Base-by-base conservation (phyloP, 2,113 vertebrate genomes). In the Pluvianellus socialis region DNA sequence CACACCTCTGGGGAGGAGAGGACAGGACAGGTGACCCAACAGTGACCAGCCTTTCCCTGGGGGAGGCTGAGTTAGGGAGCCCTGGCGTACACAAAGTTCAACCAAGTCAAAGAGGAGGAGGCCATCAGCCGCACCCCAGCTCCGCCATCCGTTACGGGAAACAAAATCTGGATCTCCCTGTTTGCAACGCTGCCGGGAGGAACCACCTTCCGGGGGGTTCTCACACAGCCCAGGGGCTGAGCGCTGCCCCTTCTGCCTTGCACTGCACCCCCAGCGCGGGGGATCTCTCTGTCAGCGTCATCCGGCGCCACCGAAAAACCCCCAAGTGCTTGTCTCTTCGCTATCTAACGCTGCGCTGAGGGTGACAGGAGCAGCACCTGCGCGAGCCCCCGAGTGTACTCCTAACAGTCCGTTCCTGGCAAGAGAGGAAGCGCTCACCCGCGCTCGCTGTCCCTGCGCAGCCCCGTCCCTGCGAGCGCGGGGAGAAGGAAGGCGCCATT, bases 121-220 rank as follows among this genome's bases (percentile, higher is more conserved):
- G 23, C 53, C 16, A 10, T 8, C 53, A 52, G 44, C 62, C 47
- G 44, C 23, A 58, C 4, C 35, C 23, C 63, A 80, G 38, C 55
- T 62, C 21, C 56, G 59, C 79, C 33, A 38, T 28, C 67, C 4
- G 1, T 14, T 40, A 10, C 0, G 6, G 30, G 33, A 73, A 44
- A 40, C 5, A 11, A 90, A 89, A 67, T 19, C 22, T 1, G 2
- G 15, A 33, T 28, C 5, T 5, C 27, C 32, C 5, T 0, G 0
- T 28, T 18, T 40, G 58, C 67, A 63, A 18, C 4, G 1, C 32
- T 45, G 50, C 35, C 0, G 3, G 47, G 28, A 79, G 27, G 30
- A 77, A 17, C 40, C 2, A 8, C 56, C 38, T 44, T 42, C 50
- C 75, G 0, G 0, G 9, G 24, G 47, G 18, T 13, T 70, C 67